Percentiles rank a stretch among this genome's conserved stretches.
Evolutionary conservation across 2,797 vertebrate species (phyloP).

Genomic region (Hydrophis major): DNA sequence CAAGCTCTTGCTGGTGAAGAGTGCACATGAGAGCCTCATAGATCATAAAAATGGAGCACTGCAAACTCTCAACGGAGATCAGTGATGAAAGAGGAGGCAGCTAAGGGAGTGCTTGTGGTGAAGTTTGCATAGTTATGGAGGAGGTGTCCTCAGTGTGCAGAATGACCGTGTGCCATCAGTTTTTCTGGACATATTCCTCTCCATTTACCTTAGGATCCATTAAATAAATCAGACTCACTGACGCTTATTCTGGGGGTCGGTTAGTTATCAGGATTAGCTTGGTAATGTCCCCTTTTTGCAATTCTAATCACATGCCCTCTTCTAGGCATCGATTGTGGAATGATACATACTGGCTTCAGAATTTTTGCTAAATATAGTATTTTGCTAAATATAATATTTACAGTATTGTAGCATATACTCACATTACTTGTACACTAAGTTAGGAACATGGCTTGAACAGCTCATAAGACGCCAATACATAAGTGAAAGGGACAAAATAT

Average conservation of each 20-base stretch:
- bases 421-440: slow-evolving; percentile 15
- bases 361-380: neutral
- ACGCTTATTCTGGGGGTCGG: neutral
- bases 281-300: neutral
- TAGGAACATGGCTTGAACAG: neutral
- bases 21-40: neutral
- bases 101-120: neutral
- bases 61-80: neutral
- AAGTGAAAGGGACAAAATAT: neutral
- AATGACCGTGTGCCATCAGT: neutral
- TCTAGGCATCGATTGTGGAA: neutral
- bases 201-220: neutral
- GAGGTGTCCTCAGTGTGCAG: neutral
- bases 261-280: neutral
- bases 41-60: neutral
- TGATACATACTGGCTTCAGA: neutral
- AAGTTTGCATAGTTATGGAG: neutral
- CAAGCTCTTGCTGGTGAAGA: neutral
- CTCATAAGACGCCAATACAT: slow-evolving; percentile 1
- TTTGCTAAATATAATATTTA: neutral
- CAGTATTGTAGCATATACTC: neutral
- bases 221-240: neutral
- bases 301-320: neutral
- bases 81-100: neutral
- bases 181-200: neutral